Evolutionary conservation across 2,888 invertebrate genomes (phyloP), one percentile per base, ranked within the genome.

Genomic region (Selenia dentaria): DNA sequence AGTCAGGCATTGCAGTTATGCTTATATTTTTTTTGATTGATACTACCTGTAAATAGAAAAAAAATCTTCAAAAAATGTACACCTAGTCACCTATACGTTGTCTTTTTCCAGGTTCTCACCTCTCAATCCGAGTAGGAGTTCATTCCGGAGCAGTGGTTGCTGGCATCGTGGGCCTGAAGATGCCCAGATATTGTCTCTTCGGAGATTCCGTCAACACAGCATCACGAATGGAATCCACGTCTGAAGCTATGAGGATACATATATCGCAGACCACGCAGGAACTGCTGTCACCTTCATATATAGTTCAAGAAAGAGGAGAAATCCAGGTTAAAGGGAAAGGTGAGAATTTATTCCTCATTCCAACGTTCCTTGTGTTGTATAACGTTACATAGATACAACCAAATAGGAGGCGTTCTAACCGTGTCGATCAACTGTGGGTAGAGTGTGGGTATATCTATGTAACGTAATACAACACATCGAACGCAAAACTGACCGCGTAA

Each of bases 91-190:
- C n/a, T n/a, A n/a, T n/a, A n/a, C n/a, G n/a, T n/a, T n/a, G n/a
- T n/a, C n/a, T n/a, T n/a, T 6, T 63, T 68, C 10, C 74, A 95
- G 95, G 96, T 5, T 93, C 95, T 22, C 96, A 97, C 80, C 87
- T 97, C 24, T 93, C 94, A 62, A 96, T 97, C 42, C 91, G 97
- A 44, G 95, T 97, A 1, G 97, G 98, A 0, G 95, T 97, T 1
- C 97, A 98, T 78, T 96, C 96, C 0, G 98, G 98, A 0, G 95
- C 96, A 0, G 97, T 98, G 0, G 97, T 98, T 0, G 98, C 98
- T 0, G 98, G 98, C 0, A 97, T 98, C 22, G 97, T 98, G 0
- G 98, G 98, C 0, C 84, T 98, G 4, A 98, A 98, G 87, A 98
- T 98, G 97, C 98, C 98, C 0, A 86, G 95, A 24, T 95, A 95